phyloP scores from a whole-genome alignment of 2,113 vertebrate species.

The Microcebus jonahi region DNA sequence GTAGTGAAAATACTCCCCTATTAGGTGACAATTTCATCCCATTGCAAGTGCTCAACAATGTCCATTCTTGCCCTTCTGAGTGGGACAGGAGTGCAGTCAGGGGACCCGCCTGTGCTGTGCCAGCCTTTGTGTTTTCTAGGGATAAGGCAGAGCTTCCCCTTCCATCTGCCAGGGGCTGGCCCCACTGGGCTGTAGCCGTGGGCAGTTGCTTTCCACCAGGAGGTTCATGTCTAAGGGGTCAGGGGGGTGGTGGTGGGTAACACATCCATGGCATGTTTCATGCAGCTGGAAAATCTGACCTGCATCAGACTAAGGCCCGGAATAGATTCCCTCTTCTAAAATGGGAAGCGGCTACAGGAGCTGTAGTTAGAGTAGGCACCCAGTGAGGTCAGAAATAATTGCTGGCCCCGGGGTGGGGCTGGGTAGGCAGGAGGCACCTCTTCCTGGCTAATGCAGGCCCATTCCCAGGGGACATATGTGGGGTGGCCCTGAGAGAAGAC shows the following conservation, averaged over 20 bases:
- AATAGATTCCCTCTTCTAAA: not conserved
- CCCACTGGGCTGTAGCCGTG: not conserved
- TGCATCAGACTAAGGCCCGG: not conserved
- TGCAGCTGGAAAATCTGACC: not conserved
- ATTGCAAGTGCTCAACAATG: no score
- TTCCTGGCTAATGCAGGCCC: not conserved
- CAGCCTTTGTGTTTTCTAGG: not conserved
- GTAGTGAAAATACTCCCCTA: not conserved
- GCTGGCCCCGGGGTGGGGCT: fast-evolving
- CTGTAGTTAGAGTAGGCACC: not conserved
- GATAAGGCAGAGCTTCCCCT: not conserved
- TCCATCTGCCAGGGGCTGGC: not conserved
- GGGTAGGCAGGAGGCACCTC: not conserved
- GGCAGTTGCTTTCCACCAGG: constrained; percentile 6
- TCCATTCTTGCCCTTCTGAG: not conserved
- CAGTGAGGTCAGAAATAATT: not conserved
- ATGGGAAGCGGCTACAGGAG: not conserved
- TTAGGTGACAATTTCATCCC: not conserved
- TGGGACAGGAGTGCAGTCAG: not conserved
- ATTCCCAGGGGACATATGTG: not conserved
- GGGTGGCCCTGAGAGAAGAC: not conserved
- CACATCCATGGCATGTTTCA: not conserved
- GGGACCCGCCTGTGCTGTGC: fast-evolving
- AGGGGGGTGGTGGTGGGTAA: not conserved
- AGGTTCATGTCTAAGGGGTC: not conserved